Percentiles rank a stretch among this genome's conserved stretches.
These are phyloP conservation scores for Heliconius congener DNA, from an alignment of 1,140 invertebrate genomes.

Conservation along the genomic window DNA sequence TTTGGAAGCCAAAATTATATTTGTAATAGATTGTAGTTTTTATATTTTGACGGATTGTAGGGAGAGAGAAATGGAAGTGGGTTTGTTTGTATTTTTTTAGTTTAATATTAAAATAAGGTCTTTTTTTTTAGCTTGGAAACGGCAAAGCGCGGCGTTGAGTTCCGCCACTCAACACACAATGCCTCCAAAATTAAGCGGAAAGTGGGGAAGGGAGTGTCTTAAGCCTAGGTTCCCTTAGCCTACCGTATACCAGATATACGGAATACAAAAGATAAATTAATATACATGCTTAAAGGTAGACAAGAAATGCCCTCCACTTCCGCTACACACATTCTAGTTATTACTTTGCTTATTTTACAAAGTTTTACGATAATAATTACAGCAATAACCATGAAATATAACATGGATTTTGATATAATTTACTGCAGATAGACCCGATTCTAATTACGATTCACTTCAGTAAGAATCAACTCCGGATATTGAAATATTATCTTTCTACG, in stretches of 20 bases:
- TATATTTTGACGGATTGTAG: not conserved
- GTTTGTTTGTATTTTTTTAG: not conserved
- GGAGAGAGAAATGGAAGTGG: not conserved
- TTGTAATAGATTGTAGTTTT: conserved; percentile 55
- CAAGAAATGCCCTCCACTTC: too few species aligned
- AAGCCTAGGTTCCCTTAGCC: too few species aligned
- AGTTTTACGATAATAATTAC: conserved; percentile 4
- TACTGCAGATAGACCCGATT: conserved; percentile 6
- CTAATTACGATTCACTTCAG: conserved; percentile 16
- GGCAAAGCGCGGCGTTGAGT: too few species aligned
- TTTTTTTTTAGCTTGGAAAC: too few species aligned
- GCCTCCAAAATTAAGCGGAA: too few species aligned
- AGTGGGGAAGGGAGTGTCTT: too few species aligned
- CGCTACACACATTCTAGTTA: too few species aligned
- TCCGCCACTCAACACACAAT: too few species aligned
- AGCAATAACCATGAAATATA: conserved; percentile 4
- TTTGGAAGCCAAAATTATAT: conserved; percentile 69
- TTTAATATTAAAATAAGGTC: too few species aligned
- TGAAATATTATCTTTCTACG: conserved; percentile 9
- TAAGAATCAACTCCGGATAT: conserved; percentile 16
- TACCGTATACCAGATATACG: too few species aligned
- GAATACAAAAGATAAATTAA: too few species aligned
- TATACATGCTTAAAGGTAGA: too few species aligned
- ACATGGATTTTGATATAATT: not conserved
- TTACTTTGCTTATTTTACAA: not conserved